A percentile compares a stretch with the other conserved stretches of the same genome.
Evolutionary conservation across 2,113 vertebrate species (phyloP).

Genomic region (Guaruba guarouba): DNA sequence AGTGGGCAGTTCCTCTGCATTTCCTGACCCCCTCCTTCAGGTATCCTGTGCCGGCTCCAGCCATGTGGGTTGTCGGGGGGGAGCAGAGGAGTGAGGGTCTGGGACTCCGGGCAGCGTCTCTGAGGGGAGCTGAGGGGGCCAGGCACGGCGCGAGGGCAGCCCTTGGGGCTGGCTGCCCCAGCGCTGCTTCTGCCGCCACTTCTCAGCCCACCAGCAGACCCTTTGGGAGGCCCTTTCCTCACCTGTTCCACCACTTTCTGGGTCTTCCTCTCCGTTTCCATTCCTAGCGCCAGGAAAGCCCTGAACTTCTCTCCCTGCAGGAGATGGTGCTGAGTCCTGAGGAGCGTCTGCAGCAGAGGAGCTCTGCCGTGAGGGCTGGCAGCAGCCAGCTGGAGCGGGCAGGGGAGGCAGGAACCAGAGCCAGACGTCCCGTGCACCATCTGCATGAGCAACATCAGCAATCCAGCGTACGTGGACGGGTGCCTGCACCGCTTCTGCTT

Average conservation of each 20-base stretch:
- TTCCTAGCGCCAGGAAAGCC: background rate
- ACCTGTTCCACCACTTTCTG: background rate
- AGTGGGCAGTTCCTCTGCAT: background rate
- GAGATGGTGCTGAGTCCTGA: fast-evolving
- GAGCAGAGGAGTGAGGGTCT: fast-evolving
- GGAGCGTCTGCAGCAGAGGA: fast-evolving
- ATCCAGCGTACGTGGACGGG: fast-evolving
- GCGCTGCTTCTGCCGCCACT: background rate
- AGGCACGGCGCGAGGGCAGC: too few relatives aligned
- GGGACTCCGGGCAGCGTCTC: too few relatives aligned
- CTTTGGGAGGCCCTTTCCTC: background rate
- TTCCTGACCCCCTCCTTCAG: background rate
- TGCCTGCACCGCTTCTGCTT: background rate
- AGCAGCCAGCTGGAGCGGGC: background rate
- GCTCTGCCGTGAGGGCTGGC: fast-evolving
- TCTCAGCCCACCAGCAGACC: background rate
- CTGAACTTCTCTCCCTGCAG: background rate
- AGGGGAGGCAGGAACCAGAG: fast-evolving
- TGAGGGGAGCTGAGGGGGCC: background rate
- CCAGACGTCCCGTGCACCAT: fast-evolving
- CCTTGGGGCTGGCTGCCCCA: background rate
- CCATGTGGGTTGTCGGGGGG: fast-evolving
- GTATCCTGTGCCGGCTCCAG: background rate
- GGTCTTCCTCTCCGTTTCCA: background rate
- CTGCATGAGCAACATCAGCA: fast-evolving